Evolutionary conservation across 2,113 vertebrate species (phyloP).

Genomic region (Pelobates fuscus): DNA sequence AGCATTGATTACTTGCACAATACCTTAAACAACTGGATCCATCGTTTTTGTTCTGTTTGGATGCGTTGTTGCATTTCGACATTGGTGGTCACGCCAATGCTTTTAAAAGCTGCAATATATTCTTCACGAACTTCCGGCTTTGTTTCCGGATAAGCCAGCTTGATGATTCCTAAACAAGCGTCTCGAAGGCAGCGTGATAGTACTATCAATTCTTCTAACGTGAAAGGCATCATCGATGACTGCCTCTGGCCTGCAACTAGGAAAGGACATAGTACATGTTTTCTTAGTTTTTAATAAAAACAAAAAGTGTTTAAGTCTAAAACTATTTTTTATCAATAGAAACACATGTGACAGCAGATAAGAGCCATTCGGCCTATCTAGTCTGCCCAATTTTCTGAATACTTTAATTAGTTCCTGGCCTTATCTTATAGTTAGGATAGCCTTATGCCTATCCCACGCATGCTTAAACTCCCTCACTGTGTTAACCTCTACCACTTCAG

Average conservation of each 20-base stretch:
- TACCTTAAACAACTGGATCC: constrained; percentile 98
- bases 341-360: too few species aligned
- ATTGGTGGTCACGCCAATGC: constrained; percentile 86
- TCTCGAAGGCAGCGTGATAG: constrained; percentile 92
- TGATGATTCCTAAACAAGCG: constrained; percentile 94
- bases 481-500: too few species aligned
- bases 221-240: constrained; percentile 97
- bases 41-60: constrained; percentile 89
- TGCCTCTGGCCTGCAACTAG: constrained; percentile 79
- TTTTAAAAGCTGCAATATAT: constrained; percentile 88
- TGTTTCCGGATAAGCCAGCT: constrained; percentile 93
- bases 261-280: too few species aligned
- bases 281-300: too few species aligned
- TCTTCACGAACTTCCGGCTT: constrained; percentile 91
- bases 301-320: neutral
- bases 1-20: too few species aligned
- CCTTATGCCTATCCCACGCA: too few species aligned
- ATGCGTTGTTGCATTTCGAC: constrained; percentile 85
- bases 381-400: too few species aligned
- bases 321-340: too few species aligned
- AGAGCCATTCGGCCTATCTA: too few species aligned
- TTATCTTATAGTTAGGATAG: too few species aligned
- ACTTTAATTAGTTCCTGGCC: too few species aligned
- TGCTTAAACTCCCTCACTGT: too few species aligned
- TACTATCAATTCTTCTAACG: constrained; percentile 83